A percentile compares a stretch with the other conserved stretches of the same genome.
phyloP scores from a whole-genome alignment of 1,140 invertebrate species.

The Adelges cooleyi region DNA sequence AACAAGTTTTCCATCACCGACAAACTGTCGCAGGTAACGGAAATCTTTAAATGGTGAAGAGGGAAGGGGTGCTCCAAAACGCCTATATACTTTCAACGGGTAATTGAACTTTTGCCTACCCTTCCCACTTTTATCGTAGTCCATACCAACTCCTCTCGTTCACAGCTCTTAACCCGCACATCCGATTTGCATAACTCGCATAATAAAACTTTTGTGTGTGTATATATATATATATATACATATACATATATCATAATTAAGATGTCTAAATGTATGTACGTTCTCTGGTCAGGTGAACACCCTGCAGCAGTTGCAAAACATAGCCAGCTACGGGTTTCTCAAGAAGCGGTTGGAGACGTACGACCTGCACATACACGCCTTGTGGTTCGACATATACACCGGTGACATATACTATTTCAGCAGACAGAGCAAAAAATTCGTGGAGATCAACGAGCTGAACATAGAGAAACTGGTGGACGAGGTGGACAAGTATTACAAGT shows the following conservation, averaged over 20 bases:
- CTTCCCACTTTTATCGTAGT: no score
- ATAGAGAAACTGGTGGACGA: conserved; percentile 61
- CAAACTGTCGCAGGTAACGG: conserved; percentile 84
- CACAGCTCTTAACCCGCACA: no score
- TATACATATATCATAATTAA: no score
- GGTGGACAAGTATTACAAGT: conserved; percentile 69
- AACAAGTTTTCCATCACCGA: conserved; percentile 79
- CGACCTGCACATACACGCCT: conserved; percentile 77
- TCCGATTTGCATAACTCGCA: no score
- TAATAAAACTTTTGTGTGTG: no score
- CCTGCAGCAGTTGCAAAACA: conserved; percentile 84
- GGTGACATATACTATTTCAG: conserved; percentile 93
- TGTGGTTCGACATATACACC: conserved; percentile 96
- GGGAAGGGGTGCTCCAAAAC: no score
- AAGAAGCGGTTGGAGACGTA: conserved; percentile 67
- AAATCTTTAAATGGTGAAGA: no score
- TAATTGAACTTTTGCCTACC: no score
- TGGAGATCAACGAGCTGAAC: conserved; percentile 70
- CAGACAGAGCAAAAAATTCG: conserved; percentile 65
- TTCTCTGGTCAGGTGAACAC: conserved; percentile 66
- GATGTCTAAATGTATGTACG: no score
- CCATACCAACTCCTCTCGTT: no score
- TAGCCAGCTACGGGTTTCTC: conserved; percentile 87
- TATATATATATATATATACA: no score
- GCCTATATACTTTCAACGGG: no score